Evolutionary conservation across 2,113 vertebrate genomes (phyloP).

Genomic region (Passer montanus): DNA sequence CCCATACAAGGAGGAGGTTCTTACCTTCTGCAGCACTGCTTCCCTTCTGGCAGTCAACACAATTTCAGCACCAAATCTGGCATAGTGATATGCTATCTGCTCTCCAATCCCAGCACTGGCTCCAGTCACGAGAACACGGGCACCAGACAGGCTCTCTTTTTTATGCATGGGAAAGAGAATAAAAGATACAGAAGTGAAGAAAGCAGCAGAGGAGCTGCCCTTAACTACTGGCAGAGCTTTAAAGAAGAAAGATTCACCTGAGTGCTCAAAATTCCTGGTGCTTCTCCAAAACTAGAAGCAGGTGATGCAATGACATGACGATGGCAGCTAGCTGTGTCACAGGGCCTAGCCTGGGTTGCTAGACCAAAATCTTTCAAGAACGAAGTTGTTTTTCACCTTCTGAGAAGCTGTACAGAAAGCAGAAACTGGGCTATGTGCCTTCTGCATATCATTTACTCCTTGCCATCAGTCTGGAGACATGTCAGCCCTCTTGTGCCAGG

Average conservation of each 20-base stretch:
- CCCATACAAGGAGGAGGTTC: neutral
- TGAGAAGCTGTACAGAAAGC: neutral
- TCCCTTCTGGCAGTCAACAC: conserved; percentile 84
- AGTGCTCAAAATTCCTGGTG: neutral
- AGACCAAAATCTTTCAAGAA: neutral
- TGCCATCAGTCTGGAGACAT: neutral
- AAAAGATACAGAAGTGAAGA: neutral
- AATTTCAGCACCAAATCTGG: conserved; percentile 81
- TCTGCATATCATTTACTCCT: neutral
- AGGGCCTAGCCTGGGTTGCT: neutral
- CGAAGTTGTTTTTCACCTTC: neutral
- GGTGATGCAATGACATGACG: neutral
- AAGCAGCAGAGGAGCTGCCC: neutral
- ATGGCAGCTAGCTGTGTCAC: neutral
- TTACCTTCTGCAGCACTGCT: conserved; percentile 80
- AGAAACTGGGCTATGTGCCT: neutral
- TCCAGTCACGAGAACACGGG: conserved; percentile 82
- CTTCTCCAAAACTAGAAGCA: neutral
- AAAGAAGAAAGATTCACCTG: neutral
- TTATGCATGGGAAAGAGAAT: neutral
- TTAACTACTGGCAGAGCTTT: neutral
- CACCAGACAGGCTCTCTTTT: conserved; percentile 76
- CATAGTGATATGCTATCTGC: conserved; percentile 85
- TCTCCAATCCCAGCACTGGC: conserved; percentile 87
- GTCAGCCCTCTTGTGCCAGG: neutral